Evolutionary conservation across 2,888 invertebrate species (phyloP), one percentile per base, ranked within the genome.

Genomic region (Cremastinae sp.): DNA sequence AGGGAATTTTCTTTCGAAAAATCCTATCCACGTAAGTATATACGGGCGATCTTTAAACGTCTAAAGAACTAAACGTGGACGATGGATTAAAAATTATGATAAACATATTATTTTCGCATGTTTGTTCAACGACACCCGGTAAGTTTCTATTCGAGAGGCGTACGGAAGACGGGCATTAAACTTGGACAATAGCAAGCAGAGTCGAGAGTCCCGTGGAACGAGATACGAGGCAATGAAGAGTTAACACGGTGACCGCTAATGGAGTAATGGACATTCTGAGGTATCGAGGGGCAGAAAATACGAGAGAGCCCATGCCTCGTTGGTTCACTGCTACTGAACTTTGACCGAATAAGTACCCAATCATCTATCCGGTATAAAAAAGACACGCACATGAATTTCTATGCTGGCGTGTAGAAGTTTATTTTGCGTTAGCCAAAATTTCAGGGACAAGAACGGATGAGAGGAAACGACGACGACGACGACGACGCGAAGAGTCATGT

Each of bases 201-300:
- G 56, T 55, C 49, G 58, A 65, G 59, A 58, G 82, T 79, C 82
- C 83, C 82, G 79, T 81, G 78, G 75, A 82, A 80, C 79, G 80
- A 80, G 70, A 81, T 76, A 75, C 75, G 59, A 74, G 82, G 83
- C 84, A 84, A 85, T 88, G 84, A 84, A 86, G 87, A 85, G 83
- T 88, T 86, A 85, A 87, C 86, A 85, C 83, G 80, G 83, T 82
- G 82, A 85, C 85, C 83, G 80, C 85, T 89, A 88, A 88, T 88
- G 85, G 86, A 86, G 85, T 86, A 88, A 88, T 86, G 86, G 86
- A 86, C 86, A 84, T 85, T 83, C 82, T 69, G 71, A 72, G 75
- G 78, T 80, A 68, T 9, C 22, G 75, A 62, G 51, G 43, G 73
- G 56, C 59, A 61, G 35, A 70, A 47, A 47, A 73, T 59, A 39